A percentile compares a stretch with the other conserved stretches of the same genome.
phyloP scores from a whole-genome alignment of 2,888 invertebrate species.

The Cynaeus angustus region DNA sequence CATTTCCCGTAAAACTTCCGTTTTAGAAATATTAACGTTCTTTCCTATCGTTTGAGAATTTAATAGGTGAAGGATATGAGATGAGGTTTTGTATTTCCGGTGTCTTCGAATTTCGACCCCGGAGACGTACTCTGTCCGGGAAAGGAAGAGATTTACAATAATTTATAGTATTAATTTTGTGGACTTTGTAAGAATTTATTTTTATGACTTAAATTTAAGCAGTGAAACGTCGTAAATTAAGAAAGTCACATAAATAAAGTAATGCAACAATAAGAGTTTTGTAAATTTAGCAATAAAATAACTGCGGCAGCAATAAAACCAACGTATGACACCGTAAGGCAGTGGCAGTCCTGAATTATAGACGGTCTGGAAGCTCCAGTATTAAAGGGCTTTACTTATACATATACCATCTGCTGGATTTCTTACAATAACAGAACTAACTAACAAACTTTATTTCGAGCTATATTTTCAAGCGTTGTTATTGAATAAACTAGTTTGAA shows the following conservation, averaged over 20 bases:
- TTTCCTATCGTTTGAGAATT: constrained; percentile 38
- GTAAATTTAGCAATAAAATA: constrained; percentile 53
- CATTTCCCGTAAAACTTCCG: constrained; percentile 34
- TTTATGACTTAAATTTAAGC: constrained; percentile 29
- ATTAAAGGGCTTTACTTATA: constrained; percentile 49
- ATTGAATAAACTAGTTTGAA: constrained; percentile 17
- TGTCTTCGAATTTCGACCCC: constrained; percentile 35
- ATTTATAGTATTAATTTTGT: constrained; percentile 34
- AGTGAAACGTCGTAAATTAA: constrained; percentile 40
- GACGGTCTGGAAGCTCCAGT: constrained; percentile 44
- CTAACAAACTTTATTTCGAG: constrained; percentile 16
- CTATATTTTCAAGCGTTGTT: neutral
- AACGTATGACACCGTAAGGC: constrained; percentile 50
- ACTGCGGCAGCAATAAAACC: constrained; percentile 48
- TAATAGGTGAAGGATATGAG: constrained; percentile 37
- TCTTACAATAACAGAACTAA: constrained; percentile 31
- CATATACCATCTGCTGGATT: constrained; percentile 44
- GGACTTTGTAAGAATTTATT: constrained; percentile 35
- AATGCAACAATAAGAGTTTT: constrained; percentile 51
- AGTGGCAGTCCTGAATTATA: constrained; percentile 48
- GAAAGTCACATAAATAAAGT: constrained; percentile 45
- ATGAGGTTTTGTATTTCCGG: constrained; percentile 38
- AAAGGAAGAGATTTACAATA: constrained; percentile 32
- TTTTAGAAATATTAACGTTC: constrained; percentile 43
- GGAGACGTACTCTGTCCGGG: constrained; percentile 10